Percentiles rank a stretch among this genome's conserved stretches.
Evolutionary conservation across 1,140 invertebrate species (phyloP).

Genomic region (Brevipalpus yothersi): DNA sequence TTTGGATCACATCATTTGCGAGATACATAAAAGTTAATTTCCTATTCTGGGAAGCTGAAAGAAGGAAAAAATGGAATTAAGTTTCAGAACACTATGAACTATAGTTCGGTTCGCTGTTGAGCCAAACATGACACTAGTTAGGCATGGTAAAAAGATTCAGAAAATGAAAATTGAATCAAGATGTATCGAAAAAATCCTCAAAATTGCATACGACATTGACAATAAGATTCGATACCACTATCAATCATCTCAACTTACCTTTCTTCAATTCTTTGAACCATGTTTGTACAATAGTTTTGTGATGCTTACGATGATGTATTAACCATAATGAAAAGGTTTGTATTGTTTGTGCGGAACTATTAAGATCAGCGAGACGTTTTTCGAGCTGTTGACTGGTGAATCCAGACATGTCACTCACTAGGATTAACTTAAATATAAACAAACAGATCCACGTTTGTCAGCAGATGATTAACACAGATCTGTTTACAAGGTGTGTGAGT

Average conservation of each 20-base stretch:
- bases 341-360: slow-evolving; percentile 85
- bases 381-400: slow-evolving; percentile 25
- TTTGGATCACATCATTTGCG: slow-evolving; percentile 96
- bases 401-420: slow-evolving; percentile 4
- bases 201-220: too few species aligned
- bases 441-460: too few species aligned
- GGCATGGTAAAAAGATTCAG: not conserved
- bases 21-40: slow-evolving; percentile 74
- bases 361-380: slow-evolving; percentile 63
- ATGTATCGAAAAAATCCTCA: not conserved
- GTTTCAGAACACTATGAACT: not conserved
- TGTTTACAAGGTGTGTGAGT: too few species aligned
- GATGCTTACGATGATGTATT: slow-evolving; percentile 82
- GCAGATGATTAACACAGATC: too few species aligned
- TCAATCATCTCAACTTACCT: slow-evolving; percentile 1
- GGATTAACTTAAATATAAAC: too few species aligned
- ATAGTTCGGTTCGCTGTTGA: not conserved
- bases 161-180: not conserved
- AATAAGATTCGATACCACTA: too few species aligned
- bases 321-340: slow-evolving; percentile 88
- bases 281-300: slow-evolving; percentile 63
- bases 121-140: not conserved
- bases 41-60: slow-evolving; percentile 11
- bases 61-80: not conserved
- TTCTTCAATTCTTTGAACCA: slow-evolving; percentile 34